These are phyloP conservation scores for Anolis sagrei DNA, from an alignment of 2,113 vertebrate species.

Conservation along the genomic window DNA sequence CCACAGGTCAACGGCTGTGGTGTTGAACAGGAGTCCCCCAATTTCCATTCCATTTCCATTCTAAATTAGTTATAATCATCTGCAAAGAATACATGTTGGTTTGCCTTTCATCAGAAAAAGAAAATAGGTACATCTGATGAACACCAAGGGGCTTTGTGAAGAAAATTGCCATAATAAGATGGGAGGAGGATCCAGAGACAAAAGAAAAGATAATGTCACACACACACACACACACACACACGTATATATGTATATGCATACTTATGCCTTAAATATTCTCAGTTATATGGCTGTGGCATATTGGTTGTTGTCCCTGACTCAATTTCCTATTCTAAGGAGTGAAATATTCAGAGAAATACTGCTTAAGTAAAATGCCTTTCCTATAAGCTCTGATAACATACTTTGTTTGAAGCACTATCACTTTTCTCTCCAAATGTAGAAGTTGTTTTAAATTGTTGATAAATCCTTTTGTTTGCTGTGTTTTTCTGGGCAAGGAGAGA, in stretches of 20 bases:
- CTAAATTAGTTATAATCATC: neutral
- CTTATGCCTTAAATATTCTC: neutral
- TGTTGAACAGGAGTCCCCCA: too few relatives aligned
- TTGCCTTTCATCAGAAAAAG: neutral
- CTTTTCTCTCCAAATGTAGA: slow-evolving; percentile 11
- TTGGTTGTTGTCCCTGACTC: neutral
- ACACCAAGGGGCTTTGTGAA: neutral
- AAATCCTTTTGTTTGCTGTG: accelerated
- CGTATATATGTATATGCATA: slow-evolving; percentile 8
- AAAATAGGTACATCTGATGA: neutral
- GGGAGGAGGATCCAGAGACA: neutral
- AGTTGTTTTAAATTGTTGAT: slow-evolving; percentile 25
- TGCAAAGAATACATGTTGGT: neutral
- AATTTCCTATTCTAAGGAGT: neutral
- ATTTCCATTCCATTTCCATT: neutral
- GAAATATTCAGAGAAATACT: neutral
- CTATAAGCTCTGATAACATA: slow-evolving; percentile 56
- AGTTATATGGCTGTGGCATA: neutral
- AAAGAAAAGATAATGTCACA: neutral
- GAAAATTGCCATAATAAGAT: neutral
- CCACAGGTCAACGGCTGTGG: too few relatives aligned
- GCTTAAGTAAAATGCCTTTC: slow-evolving; percentile 58
- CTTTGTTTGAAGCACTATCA: slow-evolving; percentile 38
- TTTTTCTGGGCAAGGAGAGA: neutral
- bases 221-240: too few relatives aligned